Base-by-base conservation (phyloP, 2,888 invertebrate species). In the Volucella bombylans region DNA sequence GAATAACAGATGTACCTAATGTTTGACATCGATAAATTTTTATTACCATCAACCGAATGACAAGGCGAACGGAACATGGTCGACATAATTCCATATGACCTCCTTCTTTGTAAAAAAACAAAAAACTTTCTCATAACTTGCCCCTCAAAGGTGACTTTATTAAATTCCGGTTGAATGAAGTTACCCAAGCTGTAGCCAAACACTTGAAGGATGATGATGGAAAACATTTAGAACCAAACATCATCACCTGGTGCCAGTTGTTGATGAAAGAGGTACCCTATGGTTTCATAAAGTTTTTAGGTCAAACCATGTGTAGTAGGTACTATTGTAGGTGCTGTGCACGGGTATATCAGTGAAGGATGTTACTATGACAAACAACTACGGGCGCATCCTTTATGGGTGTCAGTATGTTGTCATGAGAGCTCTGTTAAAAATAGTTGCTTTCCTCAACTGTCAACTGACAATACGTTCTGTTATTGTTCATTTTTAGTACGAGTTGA, bases 381-480 rank as follows among this genome's bases (percentile, higher is more conserved):
- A 23, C 54, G 31, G 6, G 31, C 31, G 31, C 31, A 31, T 31
- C 49, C 38, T 45, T 18, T 18, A 55, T 23, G n/a, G n/a, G 23
- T 2, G 3, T 31, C 31, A 31, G 1, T 12, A 38, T 50, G 49
- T 18, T 47, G 15, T 11, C 50, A 10, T 18, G 9, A 15, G 14
- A 55, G 31, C 31, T 31, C 31, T 31, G 31, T 31, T 12, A 15
- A 43, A 41, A 10, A 54, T 57, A 12, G 15, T 12, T 38, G 39
- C n/a, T 15, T 54, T 49, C 31, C 47, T 65, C 47, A n/a, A 47
- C 39, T 79, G 45, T 45, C 52, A 61, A 8, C 61, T 55, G 67
- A 62, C 59, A 67, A 74, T 80, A 79, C 62, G 62, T 68, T 54
- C 6, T 61, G 12, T 31, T 61, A 67, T 80, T 80, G 61, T 76